Conservation (phyloP, 1,140 invertebrate genomes). For the Grapholita molesta region DNA sequence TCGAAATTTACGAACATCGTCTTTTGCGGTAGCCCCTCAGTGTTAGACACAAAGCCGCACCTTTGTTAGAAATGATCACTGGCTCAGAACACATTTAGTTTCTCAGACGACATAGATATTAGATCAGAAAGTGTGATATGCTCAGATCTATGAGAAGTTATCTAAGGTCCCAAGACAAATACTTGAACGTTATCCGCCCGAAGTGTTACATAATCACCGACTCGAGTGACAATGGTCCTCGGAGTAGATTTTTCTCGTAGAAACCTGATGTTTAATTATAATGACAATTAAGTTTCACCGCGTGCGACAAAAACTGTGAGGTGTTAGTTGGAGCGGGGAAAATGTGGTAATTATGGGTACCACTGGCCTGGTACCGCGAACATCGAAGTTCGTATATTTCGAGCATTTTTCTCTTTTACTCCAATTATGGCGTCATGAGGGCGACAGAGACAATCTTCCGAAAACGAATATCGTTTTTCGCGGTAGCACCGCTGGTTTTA, state of each 20-base stretch:
- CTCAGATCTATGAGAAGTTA: background rate
- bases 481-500: too few species aligned
- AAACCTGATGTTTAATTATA: slow-evolving; percentile 1
- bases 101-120: background rate
- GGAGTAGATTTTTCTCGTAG: background rate
- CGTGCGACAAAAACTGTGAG: background rate
- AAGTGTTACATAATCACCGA: background rate
- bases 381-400: too few species aligned
- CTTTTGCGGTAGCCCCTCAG: too few species aligned
- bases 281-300: slow-evolving; percentile 1
- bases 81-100: too few species aligned
- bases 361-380: too few species aligned
- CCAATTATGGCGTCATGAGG: too few species aligned
- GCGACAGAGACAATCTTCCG: too few species aligned
- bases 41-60: too few species aligned
- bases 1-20: too few species aligned
- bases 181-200: background rate
- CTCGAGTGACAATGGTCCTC: background rate
- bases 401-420: too few species aligned
- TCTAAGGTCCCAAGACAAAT: background rate
- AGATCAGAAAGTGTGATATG: background rate
- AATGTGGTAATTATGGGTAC: background rate
- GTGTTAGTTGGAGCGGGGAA: background rate
- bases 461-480: too few species aligned
- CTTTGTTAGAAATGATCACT: too few species aligned